These are phyloP conservation scores for Yponomeuta cagnagella DNA, from an alignment of 2,888 invertebrate genomes.

Conservation along the genomic window DNA sequence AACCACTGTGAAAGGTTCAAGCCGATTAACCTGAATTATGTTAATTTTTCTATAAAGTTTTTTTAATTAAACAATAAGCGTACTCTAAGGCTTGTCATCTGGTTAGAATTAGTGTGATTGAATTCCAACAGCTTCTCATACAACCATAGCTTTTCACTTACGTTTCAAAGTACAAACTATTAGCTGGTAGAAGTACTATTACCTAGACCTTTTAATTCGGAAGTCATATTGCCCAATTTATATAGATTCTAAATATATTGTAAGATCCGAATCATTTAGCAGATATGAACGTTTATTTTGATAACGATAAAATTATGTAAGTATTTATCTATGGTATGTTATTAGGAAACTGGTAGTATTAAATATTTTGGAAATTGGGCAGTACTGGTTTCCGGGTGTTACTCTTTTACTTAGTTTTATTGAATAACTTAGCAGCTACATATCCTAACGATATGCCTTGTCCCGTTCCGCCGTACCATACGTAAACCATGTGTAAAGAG, in stretches of 20 bases:
- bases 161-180: slow-evolving; percentile 71
- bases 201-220: background rate
- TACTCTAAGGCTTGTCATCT: slow-evolving; percentile 52
- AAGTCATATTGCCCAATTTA: slow-evolving; percentile 23
- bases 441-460: background rate
- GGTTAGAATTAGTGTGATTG: slow-evolving; percentile 55
- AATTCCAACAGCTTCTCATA: slow-evolving; percentile 58
- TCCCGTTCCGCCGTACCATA: slow-evolving; percentile 18
- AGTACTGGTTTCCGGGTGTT: slow-evolving; percentile 39
- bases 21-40: slow-evolving; percentile 1
- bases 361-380: slow-evolving; percentile 44
- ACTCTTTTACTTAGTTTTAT: background rate
- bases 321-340: slow-evolving; percentile 56
- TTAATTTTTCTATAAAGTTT: slow-evolving; percentile 15
- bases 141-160: slow-evolving; percentile 38
- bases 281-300: slow-evolving; percentile 59
- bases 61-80: slow-evolving; percentile 27
- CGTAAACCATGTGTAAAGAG: slow-evolving; percentile 25
- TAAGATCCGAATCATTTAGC: slow-evolving; percentile 59
- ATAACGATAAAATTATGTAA: slow-evolving; percentile 42
- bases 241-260: slow-evolving; percentile 41
- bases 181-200: slow-evolving; percentile 28
- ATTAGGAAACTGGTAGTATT: slow-evolving; percentile 51
- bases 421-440: background rate
- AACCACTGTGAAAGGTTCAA: background rate